Evolutionary conservation across 2,888 invertebrate species (phyloP), one percentile per base, ranked within the genome.

Genomic region (Allygus modestus): DNA sequence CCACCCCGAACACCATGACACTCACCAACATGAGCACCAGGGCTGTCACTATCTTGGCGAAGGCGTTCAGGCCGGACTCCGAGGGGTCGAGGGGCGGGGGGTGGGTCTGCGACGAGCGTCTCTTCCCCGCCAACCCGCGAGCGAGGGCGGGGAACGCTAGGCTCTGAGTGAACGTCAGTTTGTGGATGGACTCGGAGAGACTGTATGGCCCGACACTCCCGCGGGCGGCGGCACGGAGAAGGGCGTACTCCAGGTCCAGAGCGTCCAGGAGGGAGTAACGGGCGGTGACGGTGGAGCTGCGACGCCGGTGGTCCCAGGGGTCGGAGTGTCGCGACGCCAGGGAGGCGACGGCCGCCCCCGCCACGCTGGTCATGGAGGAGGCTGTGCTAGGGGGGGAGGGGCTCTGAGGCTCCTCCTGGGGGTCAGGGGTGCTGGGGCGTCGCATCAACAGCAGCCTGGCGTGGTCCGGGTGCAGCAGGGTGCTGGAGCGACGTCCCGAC

Each of bases 141-240:
- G 95, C 95, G 84, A 95, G 89, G 0, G 94, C 95, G 0, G 95
- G 95, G 89, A 95, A 95, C 0, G 95, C 95, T 85, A 95, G 90
- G 87, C 94, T 94, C 90, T 95, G 95, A 15, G 95, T 95, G 89
- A 95, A 95, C 69, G 95, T 95, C 88, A 95, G 90, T 90, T 95
- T 95, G 90, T 95, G 94, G 87, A 95, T 91, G 84, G 94, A 94
- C 89, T 94, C 94, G 86, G 94, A 94, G 11, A 95, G 90, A 43
- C 89, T 89, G 89, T 94, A 95, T 0, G 94, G 94, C 2, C 95
- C 95, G 41, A 95, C 94, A 79, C 94, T 94, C 82, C 94, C 95
- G 31, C 95, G 91, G 0, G 94, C 94, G 0, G 94, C 94, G 0
- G 94, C 94, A 46, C 94, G 91, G 77, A 94, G 90, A 15, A 94